Percentiles rank a stretch among this genome's conserved stretches.
phyloP scores from a whole-genome alignment of 2,888 invertebrate species.

The Anodontia alba region DNA sequence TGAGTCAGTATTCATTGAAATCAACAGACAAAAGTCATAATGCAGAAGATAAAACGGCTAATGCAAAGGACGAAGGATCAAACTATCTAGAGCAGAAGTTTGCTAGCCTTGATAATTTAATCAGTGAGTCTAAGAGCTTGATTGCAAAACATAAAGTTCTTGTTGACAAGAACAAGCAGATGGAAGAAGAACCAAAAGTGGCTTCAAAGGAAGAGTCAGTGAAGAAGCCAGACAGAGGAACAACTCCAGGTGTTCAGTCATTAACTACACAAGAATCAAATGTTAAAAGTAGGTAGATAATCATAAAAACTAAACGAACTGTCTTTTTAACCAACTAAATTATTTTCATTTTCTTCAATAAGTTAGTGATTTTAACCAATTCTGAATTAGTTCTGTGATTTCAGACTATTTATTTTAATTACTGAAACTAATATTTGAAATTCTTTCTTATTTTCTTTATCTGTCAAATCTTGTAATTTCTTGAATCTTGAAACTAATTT shows the following conservation, averaged over 20 bases:
- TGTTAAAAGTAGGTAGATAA: conserved; percentile 9
- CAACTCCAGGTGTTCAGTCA: conserved; percentile 34
- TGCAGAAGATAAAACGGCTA: conserved; percentile 23
- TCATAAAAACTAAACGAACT: too few relatives aligned
- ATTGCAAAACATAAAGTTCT: conserved; percentile 68
- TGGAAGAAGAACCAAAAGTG: conserved; percentile 28
- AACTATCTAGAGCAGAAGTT: conserved; percentile 64
- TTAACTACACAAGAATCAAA: conserved; percentile 36
- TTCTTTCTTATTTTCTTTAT: too few relatives aligned
- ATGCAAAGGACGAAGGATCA: neutral
- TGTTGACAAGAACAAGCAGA: conserved; percentile 64
- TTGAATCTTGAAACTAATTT: too few relatives aligned
- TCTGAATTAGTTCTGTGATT: too few relatives aligned
- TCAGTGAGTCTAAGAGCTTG: conserved; percentile 66
- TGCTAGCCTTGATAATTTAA: conserved; percentile 66
- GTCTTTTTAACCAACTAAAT: too few relatives aligned
- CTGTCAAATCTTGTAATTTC: too few relatives aligned
- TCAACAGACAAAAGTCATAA: neutral
- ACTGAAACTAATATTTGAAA: too few relatives aligned
- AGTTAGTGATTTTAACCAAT: too few relatives aligned
- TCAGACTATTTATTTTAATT: too few relatives aligned
- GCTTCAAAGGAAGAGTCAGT: conserved; percentile 6
- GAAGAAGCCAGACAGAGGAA: conserved; percentile 21
- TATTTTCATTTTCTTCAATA: too few relatives aligned
- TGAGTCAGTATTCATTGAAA: neutral